Percentiles rank a stretch among this genome's conserved stretches.
Evolutionary conservation across 2,113 vertebrate genomes (phyloP).

Genomic region (Microtus pennsylvanicus): DNA sequence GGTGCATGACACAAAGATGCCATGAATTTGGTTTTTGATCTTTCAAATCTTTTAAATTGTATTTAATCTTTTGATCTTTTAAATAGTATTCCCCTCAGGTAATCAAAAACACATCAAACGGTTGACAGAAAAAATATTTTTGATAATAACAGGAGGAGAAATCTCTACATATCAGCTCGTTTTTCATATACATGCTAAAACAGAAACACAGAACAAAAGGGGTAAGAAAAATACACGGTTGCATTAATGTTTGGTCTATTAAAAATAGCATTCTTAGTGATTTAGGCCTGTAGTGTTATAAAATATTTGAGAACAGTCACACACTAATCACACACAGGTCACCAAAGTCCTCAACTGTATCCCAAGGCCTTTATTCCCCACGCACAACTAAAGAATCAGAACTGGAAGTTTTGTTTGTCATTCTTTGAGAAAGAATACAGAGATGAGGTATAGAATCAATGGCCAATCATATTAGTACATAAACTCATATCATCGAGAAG

Average conservation of each 20-base stretch:
- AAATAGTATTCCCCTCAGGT: background rate
- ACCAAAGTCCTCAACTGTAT: background rate
- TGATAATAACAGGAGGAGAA: background rate
- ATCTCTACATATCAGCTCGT: background rate
- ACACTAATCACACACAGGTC: background rate
- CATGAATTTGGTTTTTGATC: background rate
- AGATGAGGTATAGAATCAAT: background rate
- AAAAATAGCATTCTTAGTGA: background rate
- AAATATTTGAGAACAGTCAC: background rate
- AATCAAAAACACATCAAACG: background rate
- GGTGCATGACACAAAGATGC: background rate
- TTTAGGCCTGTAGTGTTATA: background rate
- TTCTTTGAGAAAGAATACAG: background rate
- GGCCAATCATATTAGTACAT: background rate
- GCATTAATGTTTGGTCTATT: background rate
- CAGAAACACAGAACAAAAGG: background rate
- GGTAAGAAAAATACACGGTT: background rate
- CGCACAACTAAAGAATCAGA: background rate
- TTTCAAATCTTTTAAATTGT: too few relatives aligned
- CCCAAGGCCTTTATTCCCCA: background rate
- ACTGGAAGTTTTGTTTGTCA: background rate
- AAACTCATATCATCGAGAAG: background rate
- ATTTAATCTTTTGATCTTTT: background rate
- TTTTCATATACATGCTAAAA: background rate
- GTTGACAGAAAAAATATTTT: background rate